Evolutionary conservation across 2,797 vertebrate genomes (phyloP), one percentile per base, ranked within the genome.

Genomic region (Danionella dracula): DNA sequence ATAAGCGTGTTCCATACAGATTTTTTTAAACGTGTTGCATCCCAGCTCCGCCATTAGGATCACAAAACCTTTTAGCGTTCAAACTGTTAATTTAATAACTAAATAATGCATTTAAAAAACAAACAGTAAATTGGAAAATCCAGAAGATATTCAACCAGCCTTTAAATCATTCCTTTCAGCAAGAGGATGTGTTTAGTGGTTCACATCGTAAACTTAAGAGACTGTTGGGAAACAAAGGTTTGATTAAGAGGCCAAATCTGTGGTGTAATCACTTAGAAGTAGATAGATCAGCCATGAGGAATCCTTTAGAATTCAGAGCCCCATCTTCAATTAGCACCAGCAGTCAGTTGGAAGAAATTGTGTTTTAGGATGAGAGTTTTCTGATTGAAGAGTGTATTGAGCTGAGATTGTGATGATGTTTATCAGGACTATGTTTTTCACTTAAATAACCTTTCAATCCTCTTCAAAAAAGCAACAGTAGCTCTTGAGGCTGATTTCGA

Each of bases 211-310:
- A 65, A 45, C 41, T 54, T 4, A 29, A 44, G 53, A 66, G 64
- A 21, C 16, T n/a, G 51, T 29, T 66, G 42, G n/a, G 21, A 57
- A 66, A 57, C 21, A 57, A 46, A 31, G 44, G 40, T 57, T 56
- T 57, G 64, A 66, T 66, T 31, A 66, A 66, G 64, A 31, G 53
- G 34, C n/a, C 4, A 45, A 49, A 66, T 55, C 50, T n/a, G 38
- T 1, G 5, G 19, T 13, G 16, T 54, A 54, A 54, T 66, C 53
- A 38, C 44, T 31, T 46, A 40, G n/a, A 66, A 66, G 53, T 49
- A 15, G 38, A 55, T 38, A 5, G 21, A 40, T 32, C 42, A 29
- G 32, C 29, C 51, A 37, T 37, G 32, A 29, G 38, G 16, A 48
- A 16, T 48, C 32, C 12, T 21, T 11, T 13, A n/a, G 12, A 21